phyloP scores from a whole-genome alignment of 1,140 invertebrate genomes.

The Cotesia chilonis region DNA sequence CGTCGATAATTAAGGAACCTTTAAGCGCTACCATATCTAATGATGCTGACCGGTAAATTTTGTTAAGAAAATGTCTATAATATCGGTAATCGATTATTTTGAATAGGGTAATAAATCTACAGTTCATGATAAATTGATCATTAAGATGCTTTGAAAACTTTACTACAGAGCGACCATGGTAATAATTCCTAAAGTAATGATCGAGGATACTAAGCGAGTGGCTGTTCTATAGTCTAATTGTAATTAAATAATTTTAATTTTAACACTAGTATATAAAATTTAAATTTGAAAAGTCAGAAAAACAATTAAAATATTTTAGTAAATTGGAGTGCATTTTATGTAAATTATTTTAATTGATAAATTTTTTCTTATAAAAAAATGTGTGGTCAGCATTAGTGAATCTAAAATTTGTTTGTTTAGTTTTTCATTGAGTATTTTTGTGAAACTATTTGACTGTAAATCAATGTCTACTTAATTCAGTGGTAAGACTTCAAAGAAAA shows the following conservation, averaged over 20 bases:
- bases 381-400: too few relatives aligned
- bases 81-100: constrained; percentile 29
- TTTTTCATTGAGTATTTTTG: too few relatives aligned
- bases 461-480: too few relatives aligned
- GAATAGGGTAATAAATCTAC: not conserved
- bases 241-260: not conserved
- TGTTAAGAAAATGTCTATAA: constrained; percentile 9
- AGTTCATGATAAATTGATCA: not conserved
- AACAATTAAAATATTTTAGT: too few relatives aligned
- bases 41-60: not conserved
- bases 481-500: too few relatives aligned
- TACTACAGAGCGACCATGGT: constrained; percentile 58
- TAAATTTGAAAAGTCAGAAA: too few relatives aligned
- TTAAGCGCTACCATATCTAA: not conserved
- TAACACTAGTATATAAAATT: too few relatives aligned
- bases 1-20: constrained; percentile 29
- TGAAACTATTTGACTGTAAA: too few relatives aligned
- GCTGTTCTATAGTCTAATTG: not conserved
- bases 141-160: constrained; percentile 43
- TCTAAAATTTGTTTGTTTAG: too few relatives aligned
- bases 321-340: too few relatives aligned
- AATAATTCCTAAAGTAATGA: constrained; percentile 40
- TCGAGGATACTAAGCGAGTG: not conserved
- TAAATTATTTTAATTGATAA: too few relatives aligned
- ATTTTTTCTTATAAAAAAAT: too few relatives aligned